Conservation (phyloP, 2,113 vertebrate species). For the Oreochromis aureus region DNA sequence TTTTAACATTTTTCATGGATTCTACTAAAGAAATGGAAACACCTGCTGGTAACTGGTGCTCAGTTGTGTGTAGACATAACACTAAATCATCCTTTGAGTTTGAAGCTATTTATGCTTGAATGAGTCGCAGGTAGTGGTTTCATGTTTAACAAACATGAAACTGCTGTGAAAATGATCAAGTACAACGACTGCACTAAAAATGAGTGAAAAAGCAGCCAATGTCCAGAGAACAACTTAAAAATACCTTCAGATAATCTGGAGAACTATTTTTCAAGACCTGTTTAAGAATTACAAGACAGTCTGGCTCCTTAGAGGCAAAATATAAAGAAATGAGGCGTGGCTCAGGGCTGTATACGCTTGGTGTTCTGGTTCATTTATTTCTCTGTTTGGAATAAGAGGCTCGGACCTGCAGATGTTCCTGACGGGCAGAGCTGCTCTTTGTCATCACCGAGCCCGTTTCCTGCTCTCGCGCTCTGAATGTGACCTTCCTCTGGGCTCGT, state of each 20-base stretch:
- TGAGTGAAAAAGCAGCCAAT: neutral
- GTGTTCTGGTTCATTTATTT: neutral
- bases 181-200: neutral
- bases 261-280: neutral
- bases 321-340: neutral
- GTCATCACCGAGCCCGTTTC: neutral
- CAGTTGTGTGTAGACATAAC: neutral
- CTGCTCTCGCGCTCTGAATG: neutral
- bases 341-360: neutral
- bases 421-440: neutral
- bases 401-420: neutral
- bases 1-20: neutral
- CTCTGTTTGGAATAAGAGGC: neutral
- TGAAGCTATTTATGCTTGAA: neutral
- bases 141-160: neutral
- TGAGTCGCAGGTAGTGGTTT: neutral
- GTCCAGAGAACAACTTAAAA: neutral
- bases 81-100: neutral
- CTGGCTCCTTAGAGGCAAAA: neutral
- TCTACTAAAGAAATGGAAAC: neutral
- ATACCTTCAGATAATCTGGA: neutral
- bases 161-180: neutral
- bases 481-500: slow-evolving; percentile 34
- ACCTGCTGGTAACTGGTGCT: neutral
- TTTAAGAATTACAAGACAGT: neutral